phyloP scores from a whole-genome alignment of 2,113 vertebrate genomes.

The Orthochromis malagaraziensis region DNA sequence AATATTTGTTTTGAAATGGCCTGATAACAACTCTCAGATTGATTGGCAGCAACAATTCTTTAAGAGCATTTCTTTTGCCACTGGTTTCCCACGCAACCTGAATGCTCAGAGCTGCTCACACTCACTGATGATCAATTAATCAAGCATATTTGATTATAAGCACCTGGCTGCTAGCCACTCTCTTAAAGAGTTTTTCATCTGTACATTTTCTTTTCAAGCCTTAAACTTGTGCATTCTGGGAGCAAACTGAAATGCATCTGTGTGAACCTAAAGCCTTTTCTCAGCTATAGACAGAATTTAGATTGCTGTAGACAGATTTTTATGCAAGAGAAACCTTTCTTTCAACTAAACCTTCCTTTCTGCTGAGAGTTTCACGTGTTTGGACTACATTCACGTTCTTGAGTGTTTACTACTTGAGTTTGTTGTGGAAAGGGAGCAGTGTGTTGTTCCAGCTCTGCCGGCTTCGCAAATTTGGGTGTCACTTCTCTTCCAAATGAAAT shows the following conservation, averaged over 20 bases:
- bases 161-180: background rate
- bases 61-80: accelerated
- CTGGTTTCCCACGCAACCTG: background rate
- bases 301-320: background rate
- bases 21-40: background rate
- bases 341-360: background rate
- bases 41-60: background rate
- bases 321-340: background rate
- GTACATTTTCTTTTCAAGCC: background rate
- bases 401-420: background rate
- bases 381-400: background rate
- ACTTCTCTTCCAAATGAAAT: background rate
- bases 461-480: background rate
- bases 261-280: background rate
- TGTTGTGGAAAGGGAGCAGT: background rate
- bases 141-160: background rate
- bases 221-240: background rate
- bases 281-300: background rate
- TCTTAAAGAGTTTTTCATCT: background rate
- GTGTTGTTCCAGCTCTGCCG: background rate
- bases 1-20: background rate
- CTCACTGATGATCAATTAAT: background rate
- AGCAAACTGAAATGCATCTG: background rate
- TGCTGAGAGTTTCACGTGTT: background rate
- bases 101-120: background rate